phyloP scores from a whole-genome alignment of 2,888 invertebrate species.

The Ectropis crepuscularia region DNA sequence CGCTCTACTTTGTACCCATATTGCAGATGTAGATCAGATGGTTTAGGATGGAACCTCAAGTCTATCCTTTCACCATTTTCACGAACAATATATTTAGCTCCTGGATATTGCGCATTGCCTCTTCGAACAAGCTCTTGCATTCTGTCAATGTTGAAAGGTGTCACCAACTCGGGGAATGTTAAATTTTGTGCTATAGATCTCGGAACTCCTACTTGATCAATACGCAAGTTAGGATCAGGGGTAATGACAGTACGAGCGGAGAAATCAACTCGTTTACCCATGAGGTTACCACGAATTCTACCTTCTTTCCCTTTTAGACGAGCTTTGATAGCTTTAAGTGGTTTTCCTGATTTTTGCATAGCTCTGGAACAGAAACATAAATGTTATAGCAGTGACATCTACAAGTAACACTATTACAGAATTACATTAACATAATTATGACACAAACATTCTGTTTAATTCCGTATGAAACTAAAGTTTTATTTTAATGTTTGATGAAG shows the following conservation, averaged over 20 bases:
- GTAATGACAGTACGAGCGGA: slow-evolving; percentile 99
- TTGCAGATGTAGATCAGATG: slow-evolving; percentile 97
- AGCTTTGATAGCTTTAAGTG: slow-evolving; percentile 98
- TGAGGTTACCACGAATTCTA: slow-evolving; percentile 98
- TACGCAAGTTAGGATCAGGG: slow-evolving; percentile 96
- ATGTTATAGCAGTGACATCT: not conserved
- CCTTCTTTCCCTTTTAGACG: slow-evolving; percentile 99
- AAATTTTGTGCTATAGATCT: slow-evolving; percentile 99
- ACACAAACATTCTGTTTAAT: too few relatives aligned
- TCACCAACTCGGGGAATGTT: slow-evolving; percentile 99
- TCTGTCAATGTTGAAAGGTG: slow-evolving; percentile 99
- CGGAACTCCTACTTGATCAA: slow-evolving; percentile 99
- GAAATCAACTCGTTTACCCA: slow-evolving; percentile 99
- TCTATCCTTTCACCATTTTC: slow-evolving; percentile 99
- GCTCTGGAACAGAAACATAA: slow-evolving; percentile 85
- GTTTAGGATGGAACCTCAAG: slow-evolving; percentile 98
- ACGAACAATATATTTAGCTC: slow-evolving; percentile 99
- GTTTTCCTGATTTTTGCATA: slow-evolving; percentile 99
- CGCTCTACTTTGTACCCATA: slow-evolving; percentile 98
- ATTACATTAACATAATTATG: too few relatives aligned
- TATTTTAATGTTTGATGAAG: too few relatives aligned
- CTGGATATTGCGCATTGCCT: slow-evolving; percentile 99
- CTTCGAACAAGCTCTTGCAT: slow-evolving; percentile 96
- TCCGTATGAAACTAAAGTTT: too few relatives aligned
- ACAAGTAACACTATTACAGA: too few relatives aligned